Evolutionary conservation across 2,797 vertebrate genomes (phyloP).

Genomic region (Mergus octosetaceus): DNA sequence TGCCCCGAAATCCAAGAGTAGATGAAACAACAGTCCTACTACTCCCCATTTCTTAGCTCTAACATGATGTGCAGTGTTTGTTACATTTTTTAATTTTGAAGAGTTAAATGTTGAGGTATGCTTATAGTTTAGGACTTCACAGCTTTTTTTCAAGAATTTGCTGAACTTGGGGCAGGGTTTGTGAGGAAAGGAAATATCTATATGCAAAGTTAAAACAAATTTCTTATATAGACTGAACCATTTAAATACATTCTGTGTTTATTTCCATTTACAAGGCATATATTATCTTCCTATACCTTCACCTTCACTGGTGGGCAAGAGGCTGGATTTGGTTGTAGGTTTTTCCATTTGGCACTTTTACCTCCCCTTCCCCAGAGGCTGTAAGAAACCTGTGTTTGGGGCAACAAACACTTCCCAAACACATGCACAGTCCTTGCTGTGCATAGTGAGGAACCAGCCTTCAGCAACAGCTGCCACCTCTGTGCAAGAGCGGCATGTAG

Average conservation of each 20-base stretch:
- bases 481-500: not conserved
- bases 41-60: not conserved
- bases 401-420: not conserved
- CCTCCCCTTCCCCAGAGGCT: not conserved
- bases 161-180: not conserved
- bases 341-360: not conserved
- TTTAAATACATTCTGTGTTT: not conserved
- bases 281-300: not conserved
- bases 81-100: not conserved
- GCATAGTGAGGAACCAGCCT: not conserved
- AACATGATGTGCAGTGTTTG: not conserved
- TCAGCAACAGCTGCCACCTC: not conserved
- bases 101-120: not conserved
- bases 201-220: not conserved
- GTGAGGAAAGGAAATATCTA: not conserved
- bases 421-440: accelerated
- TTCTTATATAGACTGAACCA: not conserved
- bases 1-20: not conserved
- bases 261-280: not conserved
- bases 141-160: not conserved
- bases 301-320: not conserved
- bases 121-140: not conserved
- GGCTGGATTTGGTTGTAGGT: not conserved
- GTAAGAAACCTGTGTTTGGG: not conserved
- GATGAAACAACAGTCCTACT: not conserved